These are phyloP conservation scores for Natrix natrix DNA, from an alignment of 2,797 vertebrate species.

Conservation along the genomic window DNA sequence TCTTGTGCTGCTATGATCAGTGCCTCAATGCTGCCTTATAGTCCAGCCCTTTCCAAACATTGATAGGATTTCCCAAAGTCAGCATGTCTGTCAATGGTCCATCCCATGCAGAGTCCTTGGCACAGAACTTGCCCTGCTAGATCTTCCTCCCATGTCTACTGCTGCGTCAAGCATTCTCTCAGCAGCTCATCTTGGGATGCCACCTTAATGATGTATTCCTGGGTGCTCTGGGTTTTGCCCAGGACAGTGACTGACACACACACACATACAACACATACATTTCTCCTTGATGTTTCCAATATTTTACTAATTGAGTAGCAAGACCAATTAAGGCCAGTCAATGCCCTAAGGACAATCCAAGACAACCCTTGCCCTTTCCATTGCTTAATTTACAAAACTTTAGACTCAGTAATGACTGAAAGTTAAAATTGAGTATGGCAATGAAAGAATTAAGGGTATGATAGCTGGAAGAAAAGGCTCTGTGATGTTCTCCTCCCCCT, in stretches of 20 bases:
- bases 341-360: background rate
- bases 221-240: background rate
- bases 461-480: background rate
- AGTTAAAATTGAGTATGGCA: background rate
- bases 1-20: background rate
- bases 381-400: background rate
- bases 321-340: background rate
- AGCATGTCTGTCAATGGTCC: background rate
- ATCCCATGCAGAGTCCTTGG: background rate
- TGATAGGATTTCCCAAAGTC: background rate
- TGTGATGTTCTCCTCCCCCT: background rate
- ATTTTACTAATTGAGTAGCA: background rate
- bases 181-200: background rate
- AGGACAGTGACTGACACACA: background rate
- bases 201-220: no score
- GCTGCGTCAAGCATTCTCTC: background rate
- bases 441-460: background rate
- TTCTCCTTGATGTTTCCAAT: background rate
- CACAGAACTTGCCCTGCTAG: background rate
- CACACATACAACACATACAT: background rate
- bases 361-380: background rate
- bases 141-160: background rate
- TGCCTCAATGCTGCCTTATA: background rate
- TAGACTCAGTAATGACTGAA: background rate
- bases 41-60: background rate